Conservation (phyloP, 2,113 vertebrate species). For the Alectura lathami region DNA sequence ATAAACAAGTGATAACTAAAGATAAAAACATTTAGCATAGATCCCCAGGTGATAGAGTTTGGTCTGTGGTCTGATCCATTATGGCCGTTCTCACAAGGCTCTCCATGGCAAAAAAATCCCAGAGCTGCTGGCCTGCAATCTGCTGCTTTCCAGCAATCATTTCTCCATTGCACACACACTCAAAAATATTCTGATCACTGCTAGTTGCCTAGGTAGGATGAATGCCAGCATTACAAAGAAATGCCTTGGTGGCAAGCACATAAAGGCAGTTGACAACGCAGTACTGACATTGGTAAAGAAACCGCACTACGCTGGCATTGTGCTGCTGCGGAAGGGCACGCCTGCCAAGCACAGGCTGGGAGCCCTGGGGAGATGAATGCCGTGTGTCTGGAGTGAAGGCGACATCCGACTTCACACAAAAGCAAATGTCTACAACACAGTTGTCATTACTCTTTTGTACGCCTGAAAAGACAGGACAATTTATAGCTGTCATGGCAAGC, state of each 20-base stretch:
- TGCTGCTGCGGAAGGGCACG: slow-evolving; percentile 21
- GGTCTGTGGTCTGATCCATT: background rate
- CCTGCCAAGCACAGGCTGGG: background rate
- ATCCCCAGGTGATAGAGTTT: background rate
- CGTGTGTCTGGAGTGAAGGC: slow-evolving; percentile 15
- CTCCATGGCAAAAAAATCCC: background rate
- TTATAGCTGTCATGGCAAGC: slow-evolving; percentile 31
- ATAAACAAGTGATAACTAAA: background rate
- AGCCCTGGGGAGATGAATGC: slow-evolving; percentile 38
- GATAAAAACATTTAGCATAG: background rate
- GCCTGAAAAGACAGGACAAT: slow-evolving; percentile 17
- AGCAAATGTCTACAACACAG: slow-evolving; percentile 35
- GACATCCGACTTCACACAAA: slow-evolving; percentile 38
- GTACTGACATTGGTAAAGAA: background rate
- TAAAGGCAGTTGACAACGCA: slow-evolving; percentile 11
- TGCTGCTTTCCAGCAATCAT: background rate
- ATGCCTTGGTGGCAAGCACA: background rate
- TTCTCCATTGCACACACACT: background rate
- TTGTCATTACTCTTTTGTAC: slow-evolving; percentile 49
- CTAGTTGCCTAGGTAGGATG: background rate
- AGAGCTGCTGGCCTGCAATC: background rate
- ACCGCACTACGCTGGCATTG: slow-evolving; percentile 15
- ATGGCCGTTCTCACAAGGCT: background rate
- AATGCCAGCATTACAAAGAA: background rate
- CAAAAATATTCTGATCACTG: background rate